Percentiles rank a stretch among this genome's conserved stretches.
phyloP scores from a whole-genome alignment of 2,797 vertebrate species.

The Sardinella longiceps region DNA sequence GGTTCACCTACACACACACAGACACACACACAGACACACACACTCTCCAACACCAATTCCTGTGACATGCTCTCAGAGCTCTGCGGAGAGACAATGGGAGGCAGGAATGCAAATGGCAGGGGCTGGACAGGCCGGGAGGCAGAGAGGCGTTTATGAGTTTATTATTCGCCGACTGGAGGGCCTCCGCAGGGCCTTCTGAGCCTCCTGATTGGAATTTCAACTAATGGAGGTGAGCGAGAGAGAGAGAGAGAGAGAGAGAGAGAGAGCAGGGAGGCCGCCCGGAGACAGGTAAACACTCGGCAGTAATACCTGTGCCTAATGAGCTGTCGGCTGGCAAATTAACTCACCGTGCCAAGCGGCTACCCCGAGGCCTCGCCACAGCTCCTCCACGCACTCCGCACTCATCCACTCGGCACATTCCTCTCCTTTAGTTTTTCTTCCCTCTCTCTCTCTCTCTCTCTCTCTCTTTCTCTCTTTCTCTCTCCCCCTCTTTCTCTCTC shows the following conservation, averaged over 20 bases:
- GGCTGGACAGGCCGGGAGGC: not conserved
- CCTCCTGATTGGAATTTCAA: constrained; percentile 40
- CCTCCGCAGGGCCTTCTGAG: constrained; percentile 31
- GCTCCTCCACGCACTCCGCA: no score
- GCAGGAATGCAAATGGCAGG: not conserved
- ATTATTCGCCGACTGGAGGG: constrained; percentile 33
- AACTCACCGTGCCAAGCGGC: constrained; percentile 18
- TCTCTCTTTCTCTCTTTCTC: not conserved
- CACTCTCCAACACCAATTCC: not conserved
- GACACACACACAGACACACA: not conserved
- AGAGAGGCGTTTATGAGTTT: constrained; percentile 21
- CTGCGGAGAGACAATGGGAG: constrained; percentile 22
- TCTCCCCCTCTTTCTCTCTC: not conserved
- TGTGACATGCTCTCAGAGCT: not conserved
- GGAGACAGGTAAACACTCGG: constrained; percentile 22
- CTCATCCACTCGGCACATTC: not conserved
- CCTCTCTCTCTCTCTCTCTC: constrained; percentile 30
- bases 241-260: not conserved
- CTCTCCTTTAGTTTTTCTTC: not conserved
- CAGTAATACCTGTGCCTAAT: constrained; percentile 39
- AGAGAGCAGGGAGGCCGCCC: not conserved
- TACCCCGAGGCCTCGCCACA: constrained; percentile 16
- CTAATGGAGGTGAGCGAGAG: constrained; percentile 12
- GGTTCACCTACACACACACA: not conserved
- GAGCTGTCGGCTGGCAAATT: constrained; percentile 40